Conservation (phyloP, 2,113 vertebrate genomes). For the Caloenas nicobarica region DNA sequence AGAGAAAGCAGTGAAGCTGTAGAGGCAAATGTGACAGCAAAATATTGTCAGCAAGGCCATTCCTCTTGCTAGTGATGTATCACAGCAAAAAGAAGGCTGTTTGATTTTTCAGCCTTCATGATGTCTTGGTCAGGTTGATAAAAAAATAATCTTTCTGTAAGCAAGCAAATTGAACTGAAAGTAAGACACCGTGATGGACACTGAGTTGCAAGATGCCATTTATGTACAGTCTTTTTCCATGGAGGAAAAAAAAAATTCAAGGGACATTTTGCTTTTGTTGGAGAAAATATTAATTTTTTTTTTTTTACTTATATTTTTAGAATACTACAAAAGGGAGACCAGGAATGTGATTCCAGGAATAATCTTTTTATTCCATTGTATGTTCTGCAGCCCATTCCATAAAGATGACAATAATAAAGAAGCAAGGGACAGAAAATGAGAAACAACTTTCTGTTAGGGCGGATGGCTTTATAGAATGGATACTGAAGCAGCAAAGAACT, state of each 20-base stretch:
- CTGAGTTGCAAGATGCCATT: not conserved
- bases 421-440: constrained; percentile 41
- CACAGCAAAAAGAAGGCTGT: constrained; percentile 24
- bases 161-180: constrained; percentile 22
- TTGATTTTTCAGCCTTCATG: constrained; percentile 44
- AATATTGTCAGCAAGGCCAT: constrained; percentile 52
- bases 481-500: constrained; percentile 71
- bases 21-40: constrained; percentile 61
- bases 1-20: constrained; percentile 57
- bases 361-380: not conserved
- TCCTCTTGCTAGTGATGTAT: constrained; percentile 44
- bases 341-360: constrained; percentile 4
- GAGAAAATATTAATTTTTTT: not conserved
- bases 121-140: not conserved
- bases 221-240: not conserved
- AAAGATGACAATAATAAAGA: constrained; percentile 57
- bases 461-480: constrained; percentile 70
- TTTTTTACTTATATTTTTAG: not conserved
- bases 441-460: constrained; percentile 51
- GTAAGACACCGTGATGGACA: not conserved
- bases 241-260: not conserved
- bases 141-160: constrained; percentile 3
- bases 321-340: not conserved
- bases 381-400: constrained; percentile 40
- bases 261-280: not conserved